Percentiles rank a stretch among this genome's conserved stretches.
phyloP scores from a whole-genome alignment of 2,113 vertebrate species.

The Spea multiplicata region DNA sequence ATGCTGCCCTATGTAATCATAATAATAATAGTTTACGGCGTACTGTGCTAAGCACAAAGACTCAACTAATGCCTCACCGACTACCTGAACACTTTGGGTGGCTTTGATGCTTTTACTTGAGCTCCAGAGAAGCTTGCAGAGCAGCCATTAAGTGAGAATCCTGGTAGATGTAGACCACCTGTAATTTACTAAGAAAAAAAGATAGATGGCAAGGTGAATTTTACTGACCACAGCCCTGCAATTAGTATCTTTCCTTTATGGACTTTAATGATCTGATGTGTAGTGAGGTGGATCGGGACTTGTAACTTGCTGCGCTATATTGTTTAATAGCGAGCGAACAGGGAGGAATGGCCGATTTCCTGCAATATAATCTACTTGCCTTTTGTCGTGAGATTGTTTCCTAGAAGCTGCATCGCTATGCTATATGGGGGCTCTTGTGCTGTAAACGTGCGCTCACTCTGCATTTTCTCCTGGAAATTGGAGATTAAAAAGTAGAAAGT shows the following conservation, averaged over 20 bases:
- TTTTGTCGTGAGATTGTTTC: no score
- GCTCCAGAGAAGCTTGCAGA: background rate
- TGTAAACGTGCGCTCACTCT: no score
- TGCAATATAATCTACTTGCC: no score
- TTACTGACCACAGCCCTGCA: background rate
- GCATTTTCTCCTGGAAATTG: no score
- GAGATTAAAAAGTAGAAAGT: no score
- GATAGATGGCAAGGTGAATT: background rate
- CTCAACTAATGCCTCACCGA: background rate
- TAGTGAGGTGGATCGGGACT: no score
- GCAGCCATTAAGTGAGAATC: background rate
- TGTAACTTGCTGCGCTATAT: no score
- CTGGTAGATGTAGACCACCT: background rate
- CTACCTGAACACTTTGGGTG: background rate
- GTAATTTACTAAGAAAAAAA: background rate
- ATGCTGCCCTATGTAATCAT: background rate
- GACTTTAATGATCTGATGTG: background rate
- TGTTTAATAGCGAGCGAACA: no score
- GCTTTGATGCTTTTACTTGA: background rate
- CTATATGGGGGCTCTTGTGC: no score
- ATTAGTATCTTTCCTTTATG: background rate
- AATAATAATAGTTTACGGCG: conserved; percentile 28
- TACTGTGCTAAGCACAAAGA: conserved; percentile 5
- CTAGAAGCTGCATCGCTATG: no score
- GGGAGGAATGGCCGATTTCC: no score